These are phyloP conservation scores for Ennomos quercinarius DNA, from an alignment of 2,888 invertebrate genomes.

Conservation along the genomic window DNA sequence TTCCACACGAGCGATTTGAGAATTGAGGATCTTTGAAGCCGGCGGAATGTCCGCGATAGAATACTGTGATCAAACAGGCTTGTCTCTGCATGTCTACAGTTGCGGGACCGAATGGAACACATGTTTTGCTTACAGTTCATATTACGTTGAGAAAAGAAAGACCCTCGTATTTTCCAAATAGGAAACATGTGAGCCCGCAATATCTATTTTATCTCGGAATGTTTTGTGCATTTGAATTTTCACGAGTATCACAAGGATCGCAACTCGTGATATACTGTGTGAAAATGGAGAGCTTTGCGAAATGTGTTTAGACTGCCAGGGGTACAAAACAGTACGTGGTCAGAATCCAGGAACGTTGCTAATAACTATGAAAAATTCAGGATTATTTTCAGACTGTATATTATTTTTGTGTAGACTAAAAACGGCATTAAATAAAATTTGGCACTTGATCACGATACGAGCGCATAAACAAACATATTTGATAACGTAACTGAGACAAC, in stretches of 20 bases:
- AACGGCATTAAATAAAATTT: too few relatives aligned
- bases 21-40: constrained; percentile 66
- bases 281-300: constrained; percentile 23
- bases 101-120: constrained; percentile 29
- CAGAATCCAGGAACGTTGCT: constrained; percentile 3
- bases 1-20: constrained; percentile 65
- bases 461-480: too few relatives aligned
- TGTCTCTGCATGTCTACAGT: constrained; percentile 25
- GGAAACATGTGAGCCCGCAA: constrained; percentile 28
- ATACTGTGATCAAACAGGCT: constrained; percentile 58
- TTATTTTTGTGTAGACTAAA: too few relatives aligned
- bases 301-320: constrained; percentile 2
- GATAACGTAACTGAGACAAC: too few relatives aligned
- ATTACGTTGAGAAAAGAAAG: constrained; percentile 29
- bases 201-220: constrained; percentile 26
- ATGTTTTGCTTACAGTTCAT: constrained; percentile 38
- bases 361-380: not conserved
- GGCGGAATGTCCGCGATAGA: constrained; percentile 47
- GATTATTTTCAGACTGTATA: not conserved
- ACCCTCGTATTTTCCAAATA: constrained; percentile 33
- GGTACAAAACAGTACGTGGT: constrained; percentile 13
- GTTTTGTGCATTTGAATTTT: constrained; percentile 30
- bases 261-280: constrained; percentile 13
- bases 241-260: constrained; percentile 16
- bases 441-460: too few relatives aligned